A percentile compares a stretch with the other conserved stretches of the same genome.
Evolutionary conservation across 2,797 vertebrate genomes (phyloP).

Genomic region (Peromyscus melanophrys): DNA sequence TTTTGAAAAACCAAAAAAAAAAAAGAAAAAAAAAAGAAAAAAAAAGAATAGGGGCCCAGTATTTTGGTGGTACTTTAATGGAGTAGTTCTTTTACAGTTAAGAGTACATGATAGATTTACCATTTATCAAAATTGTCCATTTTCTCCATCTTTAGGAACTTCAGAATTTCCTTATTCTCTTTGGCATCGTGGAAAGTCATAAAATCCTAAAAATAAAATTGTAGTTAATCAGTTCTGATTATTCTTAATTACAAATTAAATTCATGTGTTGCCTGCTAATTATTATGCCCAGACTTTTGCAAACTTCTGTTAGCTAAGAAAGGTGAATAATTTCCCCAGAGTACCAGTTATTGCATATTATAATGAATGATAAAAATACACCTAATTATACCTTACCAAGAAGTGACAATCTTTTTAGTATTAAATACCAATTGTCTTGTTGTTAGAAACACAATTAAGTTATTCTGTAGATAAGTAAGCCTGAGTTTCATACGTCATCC

Average conservation of each 20-base stretch:
- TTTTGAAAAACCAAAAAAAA: no score
- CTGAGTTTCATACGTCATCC: neutral
- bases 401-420: neutral
- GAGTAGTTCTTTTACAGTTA: neutral
- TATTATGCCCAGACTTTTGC: neutral
- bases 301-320: slow-evolving; percentile 8
- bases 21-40: neutral
- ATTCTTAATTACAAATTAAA: slow-evolving; percentile 54
- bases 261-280: slow-evolving; percentile 23
- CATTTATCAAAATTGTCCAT: neutral
- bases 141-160: slow-evolving; percentile 71
- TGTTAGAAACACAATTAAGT: neutral
- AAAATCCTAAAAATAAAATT: slow-evolving; percentile 60
- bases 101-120: neutral
- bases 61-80: slow-evolving; percentile 29
- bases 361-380: slow-evolving; percentile 16
- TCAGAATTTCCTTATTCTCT: slow-evolving; percentile 58
- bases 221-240: slow-evolving; percentile 19
- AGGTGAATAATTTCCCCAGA: neutral
- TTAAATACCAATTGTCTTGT: slow-evolving; percentile 40
- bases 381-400: neutral
- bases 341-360: slow-evolving; percentile 14
- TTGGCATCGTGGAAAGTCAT: slow-evolving; percentile 61
- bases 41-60: neutral
- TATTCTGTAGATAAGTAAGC: slow-evolving; percentile 28